phyloP scores from a whole-genome alignment of 2,113 vertebrate genomes.

The Falco punctatus region DNA sequence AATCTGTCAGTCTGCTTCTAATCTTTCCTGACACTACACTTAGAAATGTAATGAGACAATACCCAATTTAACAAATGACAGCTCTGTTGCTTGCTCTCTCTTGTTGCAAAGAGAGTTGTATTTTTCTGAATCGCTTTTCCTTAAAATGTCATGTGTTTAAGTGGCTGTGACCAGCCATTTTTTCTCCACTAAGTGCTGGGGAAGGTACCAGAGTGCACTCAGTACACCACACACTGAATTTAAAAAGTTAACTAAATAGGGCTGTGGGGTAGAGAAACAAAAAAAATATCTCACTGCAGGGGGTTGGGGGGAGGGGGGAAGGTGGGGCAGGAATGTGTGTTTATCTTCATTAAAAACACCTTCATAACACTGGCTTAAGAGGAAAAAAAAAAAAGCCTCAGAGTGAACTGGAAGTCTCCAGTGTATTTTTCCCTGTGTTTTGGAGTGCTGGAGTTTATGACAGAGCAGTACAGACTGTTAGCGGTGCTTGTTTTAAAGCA shows the following conservation, averaged over 20 bases:
- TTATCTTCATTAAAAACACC: not conserved
- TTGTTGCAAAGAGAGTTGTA: not conserved
- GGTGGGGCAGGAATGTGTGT: too few species aligned
- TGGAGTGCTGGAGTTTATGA: not conserved
- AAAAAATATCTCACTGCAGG: not conserved
- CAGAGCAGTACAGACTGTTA: not conserved
- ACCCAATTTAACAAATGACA: conserved; percentile 31
- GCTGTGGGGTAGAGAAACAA: not conserved
- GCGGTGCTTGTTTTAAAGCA: not conserved
- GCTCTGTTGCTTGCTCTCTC: not conserved
- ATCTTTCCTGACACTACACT: not conserved
- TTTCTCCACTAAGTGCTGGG: not conserved
- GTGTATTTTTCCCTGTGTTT: not conserved
- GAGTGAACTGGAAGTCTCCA: not conserved
- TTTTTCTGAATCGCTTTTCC: not conserved
- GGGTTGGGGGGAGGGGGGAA: too few species aligned
- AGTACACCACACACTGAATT: not conserved
- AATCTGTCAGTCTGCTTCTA: not conserved
- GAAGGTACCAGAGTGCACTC: not conserved
- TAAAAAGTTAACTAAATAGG: not conserved
- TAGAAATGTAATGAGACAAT: conserved; percentile 44
- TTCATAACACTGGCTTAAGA: not conserved
- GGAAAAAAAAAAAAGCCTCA: not conserved
- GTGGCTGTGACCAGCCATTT: not conserved
- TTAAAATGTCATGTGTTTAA: conserved; percentile 27